These are phyloP conservation scores for Tetropium fuscum DNA, from an alignment of 2,888 invertebrate species.

Conservation along the genomic window DNA sequence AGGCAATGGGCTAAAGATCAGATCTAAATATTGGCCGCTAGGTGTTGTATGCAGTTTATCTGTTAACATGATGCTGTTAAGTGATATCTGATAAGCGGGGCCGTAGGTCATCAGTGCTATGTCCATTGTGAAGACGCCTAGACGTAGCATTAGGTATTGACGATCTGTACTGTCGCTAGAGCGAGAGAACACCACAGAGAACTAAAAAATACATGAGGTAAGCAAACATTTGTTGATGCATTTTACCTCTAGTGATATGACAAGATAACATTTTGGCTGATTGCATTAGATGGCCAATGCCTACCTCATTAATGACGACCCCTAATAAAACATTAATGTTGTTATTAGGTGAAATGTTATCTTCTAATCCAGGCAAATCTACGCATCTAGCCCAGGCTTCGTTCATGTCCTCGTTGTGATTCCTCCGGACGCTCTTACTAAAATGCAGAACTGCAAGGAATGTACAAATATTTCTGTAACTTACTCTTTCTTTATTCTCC, in stretches of 20 bases:
- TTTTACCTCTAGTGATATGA: no score
- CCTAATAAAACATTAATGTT: conserved; percentile 77
- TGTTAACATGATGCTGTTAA: conserved; percentile 75
- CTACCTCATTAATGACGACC: conserved; percentile 79
- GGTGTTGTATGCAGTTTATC: conserved; percentile 82
- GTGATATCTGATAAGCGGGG: conserved; percentile 79
- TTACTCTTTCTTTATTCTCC: conserved; percentile 44
- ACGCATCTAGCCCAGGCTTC: conserved; percentile 82
- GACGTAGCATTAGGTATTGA: conserved; percentile 79
- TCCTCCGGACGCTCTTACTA: conserved; percentile 44
- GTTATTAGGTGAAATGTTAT: conserved; percentile 84
- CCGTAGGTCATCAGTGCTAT: conserved; percentile 84
- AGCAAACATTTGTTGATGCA: no score
- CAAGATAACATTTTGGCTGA: background rate
- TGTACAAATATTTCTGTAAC: conserved; percentile 13
- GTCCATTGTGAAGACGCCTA: conserved; percentile 78
- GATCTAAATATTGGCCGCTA: conserved; percentile 82
- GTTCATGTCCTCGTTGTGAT: conserved; percentile 55
- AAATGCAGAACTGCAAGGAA: conserved; percentile 20
- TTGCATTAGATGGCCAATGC: conserved; percentile 27
- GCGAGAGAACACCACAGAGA: conserved; percentile 75
- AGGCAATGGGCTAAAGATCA: conserved; percentile 73
- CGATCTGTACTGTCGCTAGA: conserved; percentile 75
- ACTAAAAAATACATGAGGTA: conserved; percentile 61
- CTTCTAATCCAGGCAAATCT: conserved; percentile 85